Conservation (phyloP, 1,140 invertebrate genomes). For the Drosophila bipectinata region DNA sequence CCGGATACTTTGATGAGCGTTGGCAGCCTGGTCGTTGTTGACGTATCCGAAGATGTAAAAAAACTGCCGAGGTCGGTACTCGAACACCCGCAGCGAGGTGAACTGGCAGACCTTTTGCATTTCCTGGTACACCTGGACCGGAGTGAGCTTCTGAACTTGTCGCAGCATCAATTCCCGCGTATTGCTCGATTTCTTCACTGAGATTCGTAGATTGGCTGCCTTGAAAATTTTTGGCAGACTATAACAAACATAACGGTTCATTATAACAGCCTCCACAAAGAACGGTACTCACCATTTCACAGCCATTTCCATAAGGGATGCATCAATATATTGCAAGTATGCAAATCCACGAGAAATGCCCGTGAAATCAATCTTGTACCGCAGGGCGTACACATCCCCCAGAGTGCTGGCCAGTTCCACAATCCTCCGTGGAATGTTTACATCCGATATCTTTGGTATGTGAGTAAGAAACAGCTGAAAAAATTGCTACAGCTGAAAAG, state of each 20-base stretch:
- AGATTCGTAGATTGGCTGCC: background rate
- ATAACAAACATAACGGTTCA: background rate
- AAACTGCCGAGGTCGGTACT: constrained; percentile 5
- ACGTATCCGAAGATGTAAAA: constrained; percentile 35
- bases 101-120: constrained; percentile 27
- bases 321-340: constrained; percentile 59
- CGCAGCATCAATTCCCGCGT: constrained; percentile 16
- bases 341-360: constrained; percentile 51
- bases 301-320: constrained; percentile 5
- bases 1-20: constrained; percentile 22
- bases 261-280: no score
- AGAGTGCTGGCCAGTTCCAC: constrained; percentile 29
- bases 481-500: background rate
- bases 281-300: constrained; percentile 17
- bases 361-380: constrained; percentile 56
- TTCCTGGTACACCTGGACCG: constrained; percentile 45
- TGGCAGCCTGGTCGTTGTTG: constrained; percentile 50
- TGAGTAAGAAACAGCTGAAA: constrained; percentile 37
- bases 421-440: constrained; percentile 13
- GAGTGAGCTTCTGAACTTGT: constrained; percentile 7
- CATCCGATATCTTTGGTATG: constrained; percentile 5
- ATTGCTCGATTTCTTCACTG: constrained; percentile 37
- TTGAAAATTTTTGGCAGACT: constrained; percentile 31
- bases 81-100: constrained; percentile 22
- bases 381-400: constrained; percentile 52